A percentile compares a stretch with the other conserved stretches of the same genome.
phyloP scores from a whole-genome alignment of 2,888 invertebrate species.

The Papilio demoleus region DNA sequence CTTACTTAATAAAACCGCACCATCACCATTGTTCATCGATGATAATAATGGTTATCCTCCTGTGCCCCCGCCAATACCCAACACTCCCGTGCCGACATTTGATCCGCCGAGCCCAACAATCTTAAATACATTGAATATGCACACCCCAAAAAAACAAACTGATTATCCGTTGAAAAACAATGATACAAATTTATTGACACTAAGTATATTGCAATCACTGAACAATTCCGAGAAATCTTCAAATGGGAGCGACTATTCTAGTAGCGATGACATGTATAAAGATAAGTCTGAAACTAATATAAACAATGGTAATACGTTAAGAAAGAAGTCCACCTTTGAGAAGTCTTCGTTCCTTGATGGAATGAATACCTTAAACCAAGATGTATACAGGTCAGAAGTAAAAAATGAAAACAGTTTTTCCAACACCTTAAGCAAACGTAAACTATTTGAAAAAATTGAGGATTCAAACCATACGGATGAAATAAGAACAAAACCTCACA shows the following conservation, averaged over 20 bases:
- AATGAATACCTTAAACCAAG: slow-evolving; percentile 53
- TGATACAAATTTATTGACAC: slow-evolving; percentile 49
- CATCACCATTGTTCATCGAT: slow-evolving; percentile 43
- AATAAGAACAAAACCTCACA: slow-evolving; percentile 47
- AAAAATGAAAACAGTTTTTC: slow-evolving; percentile 64
- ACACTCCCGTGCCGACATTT: slow-evolving; percentile 69
- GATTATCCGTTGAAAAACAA: slow-evolving; percentile 58
- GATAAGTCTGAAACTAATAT: slow-evolving; percentile 62
- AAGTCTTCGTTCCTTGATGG: slow-evolving; percentile 64
- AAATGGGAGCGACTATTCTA: slow-evolving; percentile 62
- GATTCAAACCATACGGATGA: slow-evolving; percentile 51
- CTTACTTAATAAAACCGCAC: slow-evolving; percentile 37
- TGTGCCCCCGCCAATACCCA: slow-evolving; percentile 73
- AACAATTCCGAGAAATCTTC: slow-evolving; percentile 56
- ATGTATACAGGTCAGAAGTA: slow-evolving; percentile 57
- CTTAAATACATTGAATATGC: slow-evolving; percentile 46
- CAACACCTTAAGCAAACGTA: slow-evolving; percentile 72
- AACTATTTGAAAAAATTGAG: slow-evolving; percentile 69
- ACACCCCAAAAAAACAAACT: slow-evolving; percentile 45
- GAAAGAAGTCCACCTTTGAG: slow-evolving; percentile 60
- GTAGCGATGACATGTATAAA: slow-evolving; percentile 61
- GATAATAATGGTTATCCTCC: slow-evolving; percentile 57
- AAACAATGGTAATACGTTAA: slow-evolving; percentile 61
- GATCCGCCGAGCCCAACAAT: slow-evolving; percentile 63
- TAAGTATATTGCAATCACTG: slow-evolving; percentile 46